Base-by-base conservation (phyloP, 2,113 vertebrate genomes). In the Cynocephalus volans region DNA sequence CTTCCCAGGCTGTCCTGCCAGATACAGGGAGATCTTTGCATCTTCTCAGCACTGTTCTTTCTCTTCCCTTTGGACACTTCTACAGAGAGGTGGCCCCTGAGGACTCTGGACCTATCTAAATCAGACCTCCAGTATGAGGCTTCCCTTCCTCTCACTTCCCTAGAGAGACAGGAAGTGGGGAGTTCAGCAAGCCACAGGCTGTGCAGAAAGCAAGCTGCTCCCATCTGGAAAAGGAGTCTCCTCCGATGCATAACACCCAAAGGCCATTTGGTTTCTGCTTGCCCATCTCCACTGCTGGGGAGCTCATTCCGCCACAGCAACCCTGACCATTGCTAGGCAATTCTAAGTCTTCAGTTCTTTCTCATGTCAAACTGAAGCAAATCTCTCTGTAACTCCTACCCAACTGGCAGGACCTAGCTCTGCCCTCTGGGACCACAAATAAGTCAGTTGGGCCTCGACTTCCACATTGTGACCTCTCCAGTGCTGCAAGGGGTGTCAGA, bases 221-320 rank as follows among this genome's bases (percentile, higher is more conserved):
- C 48, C 56, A 5, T 31, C 36, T 93, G 48, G 36, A 52, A 28
- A 90, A 28, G 69, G 18, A n/a, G 15, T 18, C 21, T 73, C 60
- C 65, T 45, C 58, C 0, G 0, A 28, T 6, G 3, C 28, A 36
- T 1, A 19, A 50, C 41, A 26, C 13, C 33, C 8, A 70, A 85
- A 83, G 52, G 50, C 64, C 65, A 67, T 21, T 18, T 36, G 75
- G 6, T 2, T 28, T 72, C 48, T 60, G 33, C 60, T 50, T 70
- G n/a, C 13, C 15, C 11, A 33, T 52, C 24, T 67, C 80, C 80
- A 50, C 50, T 18, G 48, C 3, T 13, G 45, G 23, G 54, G 77
- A 67, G 64, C 23, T 84, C n/a, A 26, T 15, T 23, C 2, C 9
- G 6, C 7, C 41, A 19, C 4, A 11, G 48, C 23, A 54, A 41